Evolutionary conservation across 92 coral and sea anemone species (phyloP), one percentile per base, ranked within the genome.

Genomic region (Paragorgia papillata): DNA sequence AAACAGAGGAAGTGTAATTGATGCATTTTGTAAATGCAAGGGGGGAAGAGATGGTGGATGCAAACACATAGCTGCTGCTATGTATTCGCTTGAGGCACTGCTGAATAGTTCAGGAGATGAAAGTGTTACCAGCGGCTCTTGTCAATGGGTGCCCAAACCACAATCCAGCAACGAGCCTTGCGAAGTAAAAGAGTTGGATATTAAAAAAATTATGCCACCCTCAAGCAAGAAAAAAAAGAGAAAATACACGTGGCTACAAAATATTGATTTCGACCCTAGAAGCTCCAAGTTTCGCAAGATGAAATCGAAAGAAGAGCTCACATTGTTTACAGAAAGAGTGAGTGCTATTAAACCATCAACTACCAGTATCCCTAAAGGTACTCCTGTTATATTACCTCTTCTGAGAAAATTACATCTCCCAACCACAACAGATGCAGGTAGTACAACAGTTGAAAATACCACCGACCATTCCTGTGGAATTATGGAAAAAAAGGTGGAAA

Each of bases 21-120:
- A 75, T 13, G 86, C 87, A 33, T 61, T 71, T 70, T 86, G 90
- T 34, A 83, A 86, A 37, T 86, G 87, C 55, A 86, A 83, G 76
- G 88, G 86, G 51, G 84, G 86, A 65, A 43, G 78, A 76, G 86
- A 88, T 84, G 86, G 88, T 14, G 91, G 81, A 8, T 83, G 90
- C 55, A 87, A 87, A 61, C 90, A 87, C 63, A 87, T 87, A 37
- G 91, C 84, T 43, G 88, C 88, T 17, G 86, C 84, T 59, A 85
- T 86, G 94, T 86, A 86, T 49, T 70, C 88, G 53, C 76, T 86
- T 13, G 88, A 79, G 39, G 92, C 82, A 64, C 66, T 76, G 46
- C 51, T 88, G 59, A 88, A 82, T 64, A 66, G 80, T 51, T 70
- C 74, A 63, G 83, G 82, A 43, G 73, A 62, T 28, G 76, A 79